Evolutionary conservation across 2,888 invertebrate species (phyloP), one percentile per base, ranked within the genome.

Genomic region (Metalampra italica): DNA sequence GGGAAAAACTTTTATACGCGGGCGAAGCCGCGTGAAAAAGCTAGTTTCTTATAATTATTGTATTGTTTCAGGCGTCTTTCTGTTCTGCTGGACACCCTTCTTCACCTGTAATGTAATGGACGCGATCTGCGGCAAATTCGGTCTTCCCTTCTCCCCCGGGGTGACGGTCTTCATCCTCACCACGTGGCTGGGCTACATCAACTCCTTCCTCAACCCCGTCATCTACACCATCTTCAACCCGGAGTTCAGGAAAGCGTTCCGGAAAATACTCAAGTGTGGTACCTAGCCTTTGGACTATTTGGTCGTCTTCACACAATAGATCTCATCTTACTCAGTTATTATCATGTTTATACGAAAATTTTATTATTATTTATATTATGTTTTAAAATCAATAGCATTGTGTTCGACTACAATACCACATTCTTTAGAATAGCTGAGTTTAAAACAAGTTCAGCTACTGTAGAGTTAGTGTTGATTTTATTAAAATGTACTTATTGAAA

Each of bases 11-110:
- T n/a, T n/a, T n/a, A n/a, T n/a, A n/a, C n/a, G n/a, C n/a, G n/a
- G n/a, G n/a, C n/a, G n/a, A n/a, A n/a, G n/a, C n/a, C n/a, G n/a
- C n/a, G n/a, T n/a, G n/a, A n/a, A n/a, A n/a, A n/a, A n/a, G n/a
- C n/a, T n/a, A n/a, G n/a, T n/a, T n/a, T n/a, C n/a, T 22, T 22
- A 22, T 22, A 22, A 22, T 22, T 22, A 22, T 22, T 22, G 5
- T 22, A 22, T 22, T 22, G 2, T 22, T 55, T n/a, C 91, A 99
- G 99, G 98, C 66, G 97, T 98, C 2, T 99, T 99, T 83, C 93
- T 99, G 39, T 93, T 98, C 72, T 99, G 99, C 87, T 99, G 99
- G 99, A 95, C 98, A 54, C 99, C 99, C 36, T 99, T 99, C 91
- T 99, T 99, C 92, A 97, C 97, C 1, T 97, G 98, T 90, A 98